Conservation (phyloP, 2,797 vertebrate species). For the Anguilla anguilla region DNA sequence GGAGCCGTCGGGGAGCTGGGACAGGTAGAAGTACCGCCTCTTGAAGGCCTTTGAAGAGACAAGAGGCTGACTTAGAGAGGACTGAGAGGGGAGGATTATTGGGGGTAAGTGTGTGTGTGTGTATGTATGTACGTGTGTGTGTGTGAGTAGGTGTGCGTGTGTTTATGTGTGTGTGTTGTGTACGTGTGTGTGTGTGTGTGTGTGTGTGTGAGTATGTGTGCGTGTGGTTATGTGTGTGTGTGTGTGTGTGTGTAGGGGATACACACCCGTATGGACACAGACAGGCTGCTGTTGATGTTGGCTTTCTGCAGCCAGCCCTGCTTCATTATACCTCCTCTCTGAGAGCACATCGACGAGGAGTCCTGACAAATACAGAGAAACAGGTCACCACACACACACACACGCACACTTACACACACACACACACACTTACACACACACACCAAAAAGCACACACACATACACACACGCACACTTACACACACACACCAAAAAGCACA, state of each 20-base stretch:
- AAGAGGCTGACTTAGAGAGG: not conserved
- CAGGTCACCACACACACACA: slow-evolving; percentile 29
- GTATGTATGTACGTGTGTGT: not conserved
- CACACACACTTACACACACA: slow-evolving; percentile 28
- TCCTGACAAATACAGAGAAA: slow-evolving; percentile 73
- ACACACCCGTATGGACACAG: slow-evolving; percentile 97
- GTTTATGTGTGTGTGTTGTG: no score
- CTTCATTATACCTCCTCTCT: slow-evolving; percentile 92
- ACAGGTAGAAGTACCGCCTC: slow-evolving; percentile 93
- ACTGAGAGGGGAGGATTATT: not conserved
- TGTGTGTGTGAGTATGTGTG: no score
- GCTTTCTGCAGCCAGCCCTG: slow-evolving; percentile 98
- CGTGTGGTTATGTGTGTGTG: no score
- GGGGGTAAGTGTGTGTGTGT: not conserved
- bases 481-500: slow-evolving; percentile 8
- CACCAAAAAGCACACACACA: slow-evolving; percentile 24
- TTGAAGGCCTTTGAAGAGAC: slow-evolving; percentile 87
- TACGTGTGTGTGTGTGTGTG: no score
- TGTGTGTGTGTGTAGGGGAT: not conserved
- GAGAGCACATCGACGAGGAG: slow-evolving; percentile 88
- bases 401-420: no score
- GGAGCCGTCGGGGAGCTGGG: slow-evolving; percentile 94
- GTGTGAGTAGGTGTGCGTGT: not conserved
- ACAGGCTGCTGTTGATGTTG: slow-evolving; percentile 95
- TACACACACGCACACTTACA: slow-evolving; percentile 9